Evolutionary conservation across 2,888 invertebrate genomes (phyloP).

Genomic region (Acleris laterana): DNA sequence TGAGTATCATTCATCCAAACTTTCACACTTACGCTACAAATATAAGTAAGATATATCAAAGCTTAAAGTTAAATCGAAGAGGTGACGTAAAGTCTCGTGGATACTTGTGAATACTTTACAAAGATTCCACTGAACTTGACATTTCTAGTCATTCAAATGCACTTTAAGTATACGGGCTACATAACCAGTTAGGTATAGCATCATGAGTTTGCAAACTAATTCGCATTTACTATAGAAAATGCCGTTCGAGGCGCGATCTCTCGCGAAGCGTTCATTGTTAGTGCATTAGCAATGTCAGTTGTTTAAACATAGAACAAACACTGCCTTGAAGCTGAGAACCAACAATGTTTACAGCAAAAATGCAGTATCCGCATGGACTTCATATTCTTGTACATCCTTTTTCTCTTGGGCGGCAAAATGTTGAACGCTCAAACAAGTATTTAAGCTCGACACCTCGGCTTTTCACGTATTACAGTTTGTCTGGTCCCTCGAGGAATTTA

Average conservation of each 20-base stretch:
- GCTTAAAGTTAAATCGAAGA: no score
- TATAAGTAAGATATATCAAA: no score
- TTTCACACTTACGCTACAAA: no score
- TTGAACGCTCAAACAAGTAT: conserved; percentile 64
- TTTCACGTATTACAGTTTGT: conserved; percentile 69
- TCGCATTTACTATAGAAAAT: conserved; percentile 18
- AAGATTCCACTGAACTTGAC: neutral
- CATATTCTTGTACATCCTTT: no score
- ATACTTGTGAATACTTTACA: neutral
- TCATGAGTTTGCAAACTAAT: conserved; percentile 27
- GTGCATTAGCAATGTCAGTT: conserved; percentile 71
- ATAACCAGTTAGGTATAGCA: conserved; percentile 5
- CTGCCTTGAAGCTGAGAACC: conserved; percentile 68
- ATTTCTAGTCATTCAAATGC: neutral
- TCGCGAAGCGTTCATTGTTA: conserved; percentile 47
- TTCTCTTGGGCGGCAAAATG: no score
- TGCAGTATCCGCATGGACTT: no score
- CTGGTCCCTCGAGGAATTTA: conserved; percentile 55
- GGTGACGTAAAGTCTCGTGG: no score
- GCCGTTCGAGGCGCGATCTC: conserved; percentile 4
- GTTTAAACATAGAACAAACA: conserved; percentile 60
- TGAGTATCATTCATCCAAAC: no score
- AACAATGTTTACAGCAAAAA: conserved; percentile 40
- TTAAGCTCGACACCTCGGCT: conserved; percentile 68
- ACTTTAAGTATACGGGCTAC: neutral